Conservation (phyloP, 2,797 vertebrate species). For the Betta splendens region DNA sequence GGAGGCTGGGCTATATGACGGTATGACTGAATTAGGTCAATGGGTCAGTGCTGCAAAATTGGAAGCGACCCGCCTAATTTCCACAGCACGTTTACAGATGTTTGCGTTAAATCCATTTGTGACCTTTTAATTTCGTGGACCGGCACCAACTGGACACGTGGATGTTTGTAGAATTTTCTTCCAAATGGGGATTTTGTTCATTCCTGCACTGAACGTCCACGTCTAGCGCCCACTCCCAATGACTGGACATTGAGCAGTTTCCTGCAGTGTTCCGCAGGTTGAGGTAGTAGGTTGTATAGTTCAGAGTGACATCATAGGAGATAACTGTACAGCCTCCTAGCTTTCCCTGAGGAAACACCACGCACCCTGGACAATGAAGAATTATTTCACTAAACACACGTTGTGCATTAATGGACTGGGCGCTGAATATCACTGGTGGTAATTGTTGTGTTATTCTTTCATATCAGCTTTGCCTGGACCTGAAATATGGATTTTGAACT, state of each 20-base stretch:
- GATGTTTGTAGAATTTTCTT: too few relatives aligned
- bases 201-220: too few relatives aligned
- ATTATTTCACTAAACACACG: constrained; percentile 12
- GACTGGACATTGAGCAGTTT: constrained; percentile 17
- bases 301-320: constrained; percentile 98
- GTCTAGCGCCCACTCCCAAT: neutral
- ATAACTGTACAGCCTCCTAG: constrained; percentile 99
- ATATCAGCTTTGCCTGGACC: neutral
- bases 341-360: constrained; percentile 96
- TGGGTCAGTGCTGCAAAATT: constrained; percentile 26
- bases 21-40: constrained; percentile 24
- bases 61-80: neutral
- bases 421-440: neutral
- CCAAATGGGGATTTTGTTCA: neutral
- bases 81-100: neutral
- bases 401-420: neutral
- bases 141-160: constrained; percentile 1
- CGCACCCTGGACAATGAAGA: constrained; percentile 53
- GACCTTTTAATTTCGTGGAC: neutral
- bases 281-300: constrained; percentile 99
- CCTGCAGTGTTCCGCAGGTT: constrained; percentile 87
- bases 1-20: constrained; percentile 38
- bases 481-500: constrained; percentile 1
- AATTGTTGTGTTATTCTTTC: constrained; percentile 1
- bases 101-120: neutral